phyloP scores from a whole-genome alignment of 2,113 vertebrate species.

The Acinonyx jubatus region DNA sequence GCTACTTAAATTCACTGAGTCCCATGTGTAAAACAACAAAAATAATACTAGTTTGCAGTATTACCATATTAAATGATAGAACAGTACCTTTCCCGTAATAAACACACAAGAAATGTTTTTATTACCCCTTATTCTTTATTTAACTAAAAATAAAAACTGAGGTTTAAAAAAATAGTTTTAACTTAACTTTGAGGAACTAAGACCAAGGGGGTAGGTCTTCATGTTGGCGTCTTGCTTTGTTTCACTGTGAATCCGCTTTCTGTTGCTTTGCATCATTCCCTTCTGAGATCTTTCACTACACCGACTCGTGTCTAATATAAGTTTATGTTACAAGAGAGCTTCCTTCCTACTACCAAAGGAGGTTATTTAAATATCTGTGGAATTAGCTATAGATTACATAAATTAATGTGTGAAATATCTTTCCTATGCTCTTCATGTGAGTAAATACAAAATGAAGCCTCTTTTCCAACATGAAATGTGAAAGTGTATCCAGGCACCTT shows the following conservation, averaged over 20 bases:
- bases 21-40: slow-evolving; percentile 10
- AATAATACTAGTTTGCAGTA: neutral
- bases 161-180: slow-evolving; percentile 19
- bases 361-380: slow-evolving; percentile 29
- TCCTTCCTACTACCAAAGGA: neutral
- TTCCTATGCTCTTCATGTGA: neutral
- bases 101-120: slow-evolving; percentile 23
- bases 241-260: neutral
- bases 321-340: neutral
- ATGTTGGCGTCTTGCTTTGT: neutral
- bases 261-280: neutral
- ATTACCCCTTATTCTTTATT: slow-evolving; percentile 26
- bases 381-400: slow-evolving; percentile 34
- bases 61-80: slow-evolving; percentile 36
- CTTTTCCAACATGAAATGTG: slow-evolving; percentile 43
- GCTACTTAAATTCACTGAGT: slow-evolving; percentile 12
- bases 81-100: slow-evolving; percentile 34
- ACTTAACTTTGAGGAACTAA: slow-evolving; percentile 27
- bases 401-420: neutral
- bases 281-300: neutral
- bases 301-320: neutral
- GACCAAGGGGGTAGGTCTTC: neutral
- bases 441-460: neutral
- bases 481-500: neutral
- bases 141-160: slow-evolving; percentile 57